These are phyloP conservation scores for Varecia variegata DNA, from an alignment of 2,797 vertebrate species.

Conservation along the genomic window DNA sequence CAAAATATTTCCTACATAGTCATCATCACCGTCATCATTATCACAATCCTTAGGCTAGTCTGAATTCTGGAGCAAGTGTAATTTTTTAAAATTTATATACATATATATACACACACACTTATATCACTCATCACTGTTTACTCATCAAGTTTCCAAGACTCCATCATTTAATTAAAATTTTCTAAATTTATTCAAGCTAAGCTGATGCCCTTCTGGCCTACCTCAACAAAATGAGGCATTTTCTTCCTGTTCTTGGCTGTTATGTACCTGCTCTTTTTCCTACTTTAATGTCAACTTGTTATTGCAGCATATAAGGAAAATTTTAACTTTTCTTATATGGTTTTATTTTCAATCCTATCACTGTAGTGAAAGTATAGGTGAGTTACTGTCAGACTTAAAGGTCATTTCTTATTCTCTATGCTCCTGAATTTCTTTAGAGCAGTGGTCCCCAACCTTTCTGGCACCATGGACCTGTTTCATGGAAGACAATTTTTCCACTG, in stretches of 20 bases:
- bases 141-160: background rate
- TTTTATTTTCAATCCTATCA: background rate
- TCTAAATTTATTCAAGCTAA: background rate
- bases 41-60: background rate
- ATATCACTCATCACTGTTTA: background rate
- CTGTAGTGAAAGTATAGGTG: background rate
- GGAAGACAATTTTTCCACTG: too few species aligned
- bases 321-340: background rate
- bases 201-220: background rate
- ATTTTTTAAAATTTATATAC: background rate
- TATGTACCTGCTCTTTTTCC: background rate
- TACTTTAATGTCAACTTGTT: background rate
- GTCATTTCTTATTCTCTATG: background rate
- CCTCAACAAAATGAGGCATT: background rate
- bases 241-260: background rate
- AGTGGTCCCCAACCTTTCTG: background rate
- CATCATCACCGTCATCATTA: background rate
- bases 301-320: background rate
- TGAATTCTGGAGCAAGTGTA: background rate
- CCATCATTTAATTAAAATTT: background rate
- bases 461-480: too few species aligned
- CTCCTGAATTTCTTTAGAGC: background rate
- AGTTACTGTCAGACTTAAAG: background rate
- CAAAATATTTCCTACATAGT: background rate
- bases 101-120: background rate